Conservation (phyloP, 2,113 vertebrate species). For the Propithecus coquereli region DNA sequence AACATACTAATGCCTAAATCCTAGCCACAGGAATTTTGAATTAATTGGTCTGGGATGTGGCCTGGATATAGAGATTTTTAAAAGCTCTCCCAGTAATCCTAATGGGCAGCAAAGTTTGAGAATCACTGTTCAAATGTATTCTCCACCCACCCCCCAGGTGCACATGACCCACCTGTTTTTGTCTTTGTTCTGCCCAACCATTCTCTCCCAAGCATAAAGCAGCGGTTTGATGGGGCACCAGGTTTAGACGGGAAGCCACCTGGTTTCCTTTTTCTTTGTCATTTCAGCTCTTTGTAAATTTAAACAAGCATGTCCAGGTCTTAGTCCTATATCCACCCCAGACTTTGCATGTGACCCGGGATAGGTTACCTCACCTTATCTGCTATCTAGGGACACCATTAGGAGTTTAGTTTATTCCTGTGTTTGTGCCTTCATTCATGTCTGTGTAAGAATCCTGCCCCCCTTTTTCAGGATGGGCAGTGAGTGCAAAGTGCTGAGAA, state of each 20-base stretch:
- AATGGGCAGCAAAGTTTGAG: background rate
- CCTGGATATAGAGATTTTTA: background rate
- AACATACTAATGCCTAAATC: background rate
- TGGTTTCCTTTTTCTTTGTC: slow-evolving; percentile 27
- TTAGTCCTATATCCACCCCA: slow-evolving; percentile 39
- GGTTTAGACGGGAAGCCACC: background rate
- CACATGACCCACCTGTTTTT: background rate
- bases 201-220: slow-evolving; percentile 14
- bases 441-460: slow-evolving; percentile 43
- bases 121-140: background rate
- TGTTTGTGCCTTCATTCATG: slow-evolving; percentile 55
- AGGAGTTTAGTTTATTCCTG: slow-evolving; percentile 50
- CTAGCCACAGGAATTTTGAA: background rate
- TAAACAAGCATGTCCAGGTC: slow-evolving; percentile 38
- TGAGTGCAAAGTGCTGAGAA: slow-evolving; percentile 49
- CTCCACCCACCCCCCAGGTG: background rate
- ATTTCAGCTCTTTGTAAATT: slow-evolving; percentile 42
- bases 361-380: slow-evolving; percentile 49
- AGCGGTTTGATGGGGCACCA: background rate
- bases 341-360: slow-evolving; percentile 43
- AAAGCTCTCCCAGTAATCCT: background rate
- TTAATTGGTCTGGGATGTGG: background rate
- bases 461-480: slow-evolving; percentile 48
- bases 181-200: background rate
- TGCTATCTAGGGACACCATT: slow-evolving; percentile 53